Evolutionary conservation across 1,140 invertebrate species (phyloP), one percentile per base, ranked within the genome.

Genomic region (Melanaphis sacchari): DNA sequence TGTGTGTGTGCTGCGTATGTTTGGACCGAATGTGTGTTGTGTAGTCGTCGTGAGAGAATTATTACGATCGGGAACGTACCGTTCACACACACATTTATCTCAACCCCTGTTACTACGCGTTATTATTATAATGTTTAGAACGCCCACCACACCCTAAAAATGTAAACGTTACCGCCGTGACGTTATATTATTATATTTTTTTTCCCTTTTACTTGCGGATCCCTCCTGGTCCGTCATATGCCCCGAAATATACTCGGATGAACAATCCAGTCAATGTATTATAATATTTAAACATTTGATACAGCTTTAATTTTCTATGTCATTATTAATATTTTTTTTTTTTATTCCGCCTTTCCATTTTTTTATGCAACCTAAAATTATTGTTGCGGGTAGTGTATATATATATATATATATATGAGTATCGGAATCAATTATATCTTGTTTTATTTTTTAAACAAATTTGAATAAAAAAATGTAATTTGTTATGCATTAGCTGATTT

Each of bases 121-220:
- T 90, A 38, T 92, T 92, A 76, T 91, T 66, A 82, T 82, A 82
- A 92, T 92, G 49, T 92, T 92, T 82, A 81, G 31, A 82, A 92
- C 90, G 90, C 90, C 59, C 90, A 92, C 90, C 90, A 92, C 90
- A 92, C 90, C 90, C 90, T 40, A 92, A 81, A 92, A 92, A 46
- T 46, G 81, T 46, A 41, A 90, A 66, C 89, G 89, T 21, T 41
- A n/a, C 41, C 40, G 24, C 26, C 66, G 90, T 81, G 43, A 81
- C 41, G n/a, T 82, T 59, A 31, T 90, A 26, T 81, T 81, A 46
- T 41, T 40, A 91, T 76, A 90, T 59, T 41, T 90, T 88, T 88
- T 90, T 90, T 59, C 38, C 38, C 52, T 59, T 90, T 54, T n/a
- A 59, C 18, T 90, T 38, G 4, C 22, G 9, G 22, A 21, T n/a